These are phyloP conservation scores for Pantherophis vulpinus DNA, from an alignment of 2,797 vertebrate species.

Conservation along the genomic window DNA sequence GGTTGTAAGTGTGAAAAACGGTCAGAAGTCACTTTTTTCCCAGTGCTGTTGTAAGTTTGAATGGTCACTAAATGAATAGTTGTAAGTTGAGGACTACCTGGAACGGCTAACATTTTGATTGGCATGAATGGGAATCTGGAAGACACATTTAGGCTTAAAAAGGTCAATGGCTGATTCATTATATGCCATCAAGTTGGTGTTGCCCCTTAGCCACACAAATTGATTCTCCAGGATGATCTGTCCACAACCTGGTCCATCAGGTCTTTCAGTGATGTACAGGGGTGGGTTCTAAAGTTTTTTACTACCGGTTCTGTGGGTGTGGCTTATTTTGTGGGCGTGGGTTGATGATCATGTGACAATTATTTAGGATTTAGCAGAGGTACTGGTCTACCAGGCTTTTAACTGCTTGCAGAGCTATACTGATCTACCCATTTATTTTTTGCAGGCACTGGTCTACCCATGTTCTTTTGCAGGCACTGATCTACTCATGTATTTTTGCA, in stretches of 20 bases:
- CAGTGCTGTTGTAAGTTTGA: neutral
- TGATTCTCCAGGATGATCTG: neutral
- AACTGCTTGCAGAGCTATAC: too few relatives aligned
- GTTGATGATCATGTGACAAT: too few relatives aligned
- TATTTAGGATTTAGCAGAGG: too few relatives aligned
- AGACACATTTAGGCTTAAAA: neutral
- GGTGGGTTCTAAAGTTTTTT: too few relatives aligned
- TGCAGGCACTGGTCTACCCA: too few relatives aligned
- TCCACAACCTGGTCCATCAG: neutral
- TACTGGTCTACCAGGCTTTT: too few relatives aligned
- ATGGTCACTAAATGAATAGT: neutral
- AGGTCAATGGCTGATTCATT: neutral
- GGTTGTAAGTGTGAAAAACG: too few relatives aligned
- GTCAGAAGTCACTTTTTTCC: neutral
- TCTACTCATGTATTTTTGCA: too few relatives aligned
- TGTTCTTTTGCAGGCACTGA: too few relatives aligned
- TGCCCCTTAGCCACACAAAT: neutral
- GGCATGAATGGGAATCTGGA: neutral
- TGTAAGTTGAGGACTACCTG: neutral
- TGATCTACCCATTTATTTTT: too few relatives aligned
- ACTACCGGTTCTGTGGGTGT: too few relatives aligned
- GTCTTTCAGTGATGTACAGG: neutral
- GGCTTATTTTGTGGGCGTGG: too few relatives aligned
- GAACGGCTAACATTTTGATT: neutral
- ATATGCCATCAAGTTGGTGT: neutral